Conservation (phyloP, 2,888 invertebrate genomes). For the Neocrepidodera transversa region DNA sequence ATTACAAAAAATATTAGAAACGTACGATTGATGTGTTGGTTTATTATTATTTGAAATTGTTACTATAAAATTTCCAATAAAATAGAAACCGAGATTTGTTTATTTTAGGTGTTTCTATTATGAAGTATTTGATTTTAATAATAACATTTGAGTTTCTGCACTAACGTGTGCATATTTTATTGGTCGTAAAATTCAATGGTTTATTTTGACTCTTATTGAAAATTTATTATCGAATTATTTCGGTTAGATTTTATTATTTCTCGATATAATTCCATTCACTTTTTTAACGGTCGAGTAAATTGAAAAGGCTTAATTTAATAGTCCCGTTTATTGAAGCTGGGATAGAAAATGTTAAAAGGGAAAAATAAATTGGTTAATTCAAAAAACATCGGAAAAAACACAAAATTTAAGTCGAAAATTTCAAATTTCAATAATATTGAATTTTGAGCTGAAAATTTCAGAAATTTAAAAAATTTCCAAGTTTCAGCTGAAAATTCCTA, state of each 20-base stretch:
- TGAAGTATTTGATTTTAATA: conserved; percentile 23
- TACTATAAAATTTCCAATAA: conserved; percentile 15
- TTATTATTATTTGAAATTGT: conserved; percentile 17
- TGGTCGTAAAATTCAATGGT: background rate
- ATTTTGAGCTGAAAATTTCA: too few relatives aligned
- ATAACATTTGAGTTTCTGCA: conserved; percentile 6
- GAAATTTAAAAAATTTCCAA: too few relatives aligned
- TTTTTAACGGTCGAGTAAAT: background rate
- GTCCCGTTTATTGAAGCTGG: too few relatives aligned
- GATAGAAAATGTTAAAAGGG: too few relatives aligned
- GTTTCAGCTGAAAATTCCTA: too few relatives aligned
- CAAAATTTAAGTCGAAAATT: too few relatives aligned
- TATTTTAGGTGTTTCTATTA: conserved; percentile 19
- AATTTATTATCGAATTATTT: conserved; percentile 6
- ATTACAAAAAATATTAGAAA: background rate
- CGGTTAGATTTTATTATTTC: background rate
- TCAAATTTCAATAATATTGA: too few relatives aligned
- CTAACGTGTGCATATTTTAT: conserved; percentile 5
- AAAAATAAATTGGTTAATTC: too few relatives aligned
- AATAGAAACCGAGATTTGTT: conserved; percentile 7
- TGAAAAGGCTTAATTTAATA: background rate
- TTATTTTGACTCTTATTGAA: conserved; percentile 11
- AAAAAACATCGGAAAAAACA: too few relatives aligned
- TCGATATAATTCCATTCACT: background rate
- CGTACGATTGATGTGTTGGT: background rate